A percentile compares a stretch with the other conserved stretches of the same genome.
phyloP scores from a whole-genome alignment of 2,888 invertebrate species.

The Eristalis pertinax region DNA sequence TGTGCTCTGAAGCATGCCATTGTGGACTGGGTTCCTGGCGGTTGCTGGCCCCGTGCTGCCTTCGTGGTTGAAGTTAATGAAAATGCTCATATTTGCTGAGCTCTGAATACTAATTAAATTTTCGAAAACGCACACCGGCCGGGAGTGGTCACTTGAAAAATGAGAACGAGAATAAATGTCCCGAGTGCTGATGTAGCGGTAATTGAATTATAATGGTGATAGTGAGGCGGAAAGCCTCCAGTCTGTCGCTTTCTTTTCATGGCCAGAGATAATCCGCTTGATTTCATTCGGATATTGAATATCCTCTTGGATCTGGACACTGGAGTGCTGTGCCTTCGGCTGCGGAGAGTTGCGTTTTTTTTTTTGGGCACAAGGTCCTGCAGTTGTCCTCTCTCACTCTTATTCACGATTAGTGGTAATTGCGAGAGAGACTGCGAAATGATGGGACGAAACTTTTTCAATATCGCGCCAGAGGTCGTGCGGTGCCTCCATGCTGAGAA shows the following conservation, averaged over 20 bases:
- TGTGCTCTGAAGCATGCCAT: constrained; percentile 39
- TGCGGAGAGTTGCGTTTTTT: neutral
- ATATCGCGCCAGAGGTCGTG: neutral
- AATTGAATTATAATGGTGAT: neutral
- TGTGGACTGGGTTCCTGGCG: constrained; percentile 18
- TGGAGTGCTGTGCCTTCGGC: neutral
- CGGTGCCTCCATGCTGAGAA: neutral
- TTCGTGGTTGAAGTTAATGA: constrained; percentile 33
- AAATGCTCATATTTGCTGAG: constrained; percentile 38
- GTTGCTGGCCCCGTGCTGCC: neutral
- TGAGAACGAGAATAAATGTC: neutral
- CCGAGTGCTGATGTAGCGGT: neutral
- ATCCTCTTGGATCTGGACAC: neutral
- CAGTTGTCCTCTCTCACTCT: neutral
- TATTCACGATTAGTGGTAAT: neutral
- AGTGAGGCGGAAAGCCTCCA: neutral
- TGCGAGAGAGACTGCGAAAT: neutral
- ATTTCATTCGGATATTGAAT: constrained; percentile 6
- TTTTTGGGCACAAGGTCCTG: neutral
- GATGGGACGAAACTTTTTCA: neutral
- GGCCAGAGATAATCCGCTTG: constrained; percentile 2
- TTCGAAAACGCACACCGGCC: neutral
- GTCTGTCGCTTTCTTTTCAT: neutral
- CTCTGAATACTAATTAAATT: constrained; percentile 28
- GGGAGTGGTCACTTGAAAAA: neutral